Base-by-base conservation (phyloP, 2,113 vertebrate species). In the Psettodes erumei region DNA sequence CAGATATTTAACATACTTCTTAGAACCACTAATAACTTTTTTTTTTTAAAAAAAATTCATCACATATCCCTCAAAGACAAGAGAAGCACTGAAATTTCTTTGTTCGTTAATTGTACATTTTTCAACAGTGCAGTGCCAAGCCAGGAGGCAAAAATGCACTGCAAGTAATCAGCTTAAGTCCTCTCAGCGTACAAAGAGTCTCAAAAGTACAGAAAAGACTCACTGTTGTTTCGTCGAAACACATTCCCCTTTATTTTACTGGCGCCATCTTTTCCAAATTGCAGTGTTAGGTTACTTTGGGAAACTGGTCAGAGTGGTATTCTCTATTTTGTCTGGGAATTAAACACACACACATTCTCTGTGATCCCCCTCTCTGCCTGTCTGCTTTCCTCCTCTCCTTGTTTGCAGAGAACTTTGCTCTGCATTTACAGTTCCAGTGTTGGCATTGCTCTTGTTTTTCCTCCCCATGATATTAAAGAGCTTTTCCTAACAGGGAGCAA, bases 261-360 rank as follows among this genome's bases (percentile, higher is more conserved):
- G 54, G 28, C 18, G 0, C 6, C 30, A 43, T 7, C 61, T 35
- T 72, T 53, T 28, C 37, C 23, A 38, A 53, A 51, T 54, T 18
- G 28, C 55, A 40, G 86, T 72, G 67, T 87, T 83, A 21, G 56
- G 59, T 90, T 86, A 61, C 87, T 67, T 63, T 85, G 73, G 55
- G 75, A 92, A 91, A 75, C 8, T 0, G 85, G 38, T 72, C 38
- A 58, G 56, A 47, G 38, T 45, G 48, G 27, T 78, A 27, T 74
- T 68, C 66, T 76, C 15, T 16, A 48, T 75, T 86, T 85, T 81
- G 74, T 80, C 58, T 1, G 2, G 7, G 37, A 60, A 60, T 71
- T 25, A 33, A 54, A 68, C 32, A 33, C 12, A 28, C 27, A 10
- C 4, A 47, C 47, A 45, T 21, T 5, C 35, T n/a, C n/a, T 54